Base-by-base conservation (phyloP, 2,888 invertebrate species). In the Sisyra terminalis region DNA sequence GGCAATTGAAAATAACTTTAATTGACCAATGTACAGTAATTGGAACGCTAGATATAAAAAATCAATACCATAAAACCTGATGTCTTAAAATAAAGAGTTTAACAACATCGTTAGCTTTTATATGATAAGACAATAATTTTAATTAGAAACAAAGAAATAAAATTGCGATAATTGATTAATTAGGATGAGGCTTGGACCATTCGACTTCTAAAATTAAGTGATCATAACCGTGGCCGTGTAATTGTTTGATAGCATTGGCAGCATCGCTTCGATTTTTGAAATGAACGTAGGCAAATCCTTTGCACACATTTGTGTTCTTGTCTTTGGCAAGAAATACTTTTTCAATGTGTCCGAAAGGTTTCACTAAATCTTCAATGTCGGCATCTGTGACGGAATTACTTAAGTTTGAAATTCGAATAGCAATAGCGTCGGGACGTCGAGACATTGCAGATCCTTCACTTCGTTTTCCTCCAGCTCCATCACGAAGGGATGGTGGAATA, bases 221-320 rank as follows among this genome's bases (percentile, higher is more conserved):
- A 65, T 97, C 96, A 59, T 94, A 97, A 47, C 96, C 94, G 59
- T 88, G 85, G 1, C 94, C 94, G 56, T 94, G 83, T 10, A 97
- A 73, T 42, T 74, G 73, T 46, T 76, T 70, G 56, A 98, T 94
- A 44, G 98, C 98, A 53, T 84, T 78, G 3, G 87, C 85, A 35
- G 96, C 96, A 64, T 93, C 90, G 53, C 82, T 80, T 52, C 84
- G 74, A 52, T 80, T 80, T 61, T 88, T 88, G 66, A 92, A 98
- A 57, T 96, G 97, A 46, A 98, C 90, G 60, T 97, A 98, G 10
- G 97, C 97, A 65, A 97, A 98, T 46, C 97, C 97, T 73, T 93
- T 87, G 64, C 87, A 88, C n/a, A 74, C 69, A 8, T 85, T 85
- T 49, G 84, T 84, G 46, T 70, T 69, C 64, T 87, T 86, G 55